Evolutionary conservation across 1,140 invertebrate genomes (phyloP), one percentile per base, ranked within the genome.

Genomic region (Andricus grossulariae): DNA sequence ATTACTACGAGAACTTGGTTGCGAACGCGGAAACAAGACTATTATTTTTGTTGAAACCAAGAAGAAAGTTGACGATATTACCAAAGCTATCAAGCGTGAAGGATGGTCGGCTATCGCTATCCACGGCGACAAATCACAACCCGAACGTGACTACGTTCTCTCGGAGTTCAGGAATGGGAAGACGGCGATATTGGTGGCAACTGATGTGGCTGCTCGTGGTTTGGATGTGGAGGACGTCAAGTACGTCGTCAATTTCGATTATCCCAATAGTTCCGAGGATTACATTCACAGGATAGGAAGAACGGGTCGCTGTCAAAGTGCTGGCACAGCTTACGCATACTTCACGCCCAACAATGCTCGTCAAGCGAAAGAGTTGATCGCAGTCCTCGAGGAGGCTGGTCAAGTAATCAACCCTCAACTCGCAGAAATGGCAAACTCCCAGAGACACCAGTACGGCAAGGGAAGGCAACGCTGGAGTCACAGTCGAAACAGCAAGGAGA

Each of bases 21-120:
- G 94, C 50, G 97, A 98, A 84, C 94, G 95, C 81, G 95, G 96
- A 71, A 98, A 97, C 88, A 99, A 99, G 92, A 97, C 97, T 2
- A 97, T 99, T 78, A 97, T 99, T 75, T 99, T 99, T 92, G 97
- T 98, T 50, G 98, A 99, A 91, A 99, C 99, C 0, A 99, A 99
- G 91, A 96, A 98, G 84, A 99, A 98, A 91, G 98, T 99, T 25
- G 98, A 99, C 92, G 98, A 99, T 81, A 96, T 99, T 70, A 96
- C 97, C 0, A 95, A 97, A 86, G 94, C 94, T 77, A 97, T 99
- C 85, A 95, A 97, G 83, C 94, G 95, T 66, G 97, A 97, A 88
- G 98, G 95, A 32, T 94, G 95, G 88, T 93, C 94, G 50, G 98
- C 97, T 3, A 96, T 98, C 81, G 96, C 96, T 70, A 99, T 99